phyloP scores from a whole-genome alignment of 2,113 vertebrate genomes.

The Sebastes schlegelii region DNA sequence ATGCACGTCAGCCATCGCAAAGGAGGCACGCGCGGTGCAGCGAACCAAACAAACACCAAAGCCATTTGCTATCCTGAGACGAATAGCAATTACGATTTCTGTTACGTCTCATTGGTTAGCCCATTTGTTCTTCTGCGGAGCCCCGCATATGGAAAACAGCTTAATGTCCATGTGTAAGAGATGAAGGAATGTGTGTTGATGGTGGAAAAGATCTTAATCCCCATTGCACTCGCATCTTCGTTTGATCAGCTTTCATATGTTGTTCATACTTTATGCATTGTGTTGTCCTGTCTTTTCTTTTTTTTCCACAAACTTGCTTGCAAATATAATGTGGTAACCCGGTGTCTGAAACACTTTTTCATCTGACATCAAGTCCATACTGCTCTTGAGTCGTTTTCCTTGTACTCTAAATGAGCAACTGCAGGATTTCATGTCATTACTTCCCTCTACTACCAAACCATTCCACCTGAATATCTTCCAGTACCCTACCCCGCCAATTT shows the following conservation, averaged over 20 bases:
- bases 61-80: slow-evolving; percentile 70
- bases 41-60: slow-evolving; percentile 73
- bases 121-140: slow-evolving; percentile 72
- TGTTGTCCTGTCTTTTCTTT: background rate
- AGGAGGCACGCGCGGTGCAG: slow-evolving; percentile 54
- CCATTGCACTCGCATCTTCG: slow-evolving; percentile 34
- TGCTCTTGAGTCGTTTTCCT: background rate
- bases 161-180: slow-evolving; percentile 54
- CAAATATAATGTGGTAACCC: background rate
- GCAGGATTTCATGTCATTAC: background rate
- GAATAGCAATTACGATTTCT: slow-evolving; percentile 76
- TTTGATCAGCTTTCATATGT: slow-evolving; percentile 36
- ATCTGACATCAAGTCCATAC: background rate
- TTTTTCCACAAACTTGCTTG: background rate
- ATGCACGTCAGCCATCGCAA: slow-evolving; percentile 54
- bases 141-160: slow-evolving; percentile 58
- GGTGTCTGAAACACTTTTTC: slow-evolving; percentile 8
- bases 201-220: slow-evolving; percentile 63
- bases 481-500: slow-evolving; percentile 31
- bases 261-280: slow-evolving; percentile 19
- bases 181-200: slow-evolving; percentile 59
- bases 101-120: slow-evolving; percentile 72
- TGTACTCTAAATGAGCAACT: background rate
- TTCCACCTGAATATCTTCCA: slow-evolving; percentile 36
- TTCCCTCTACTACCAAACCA: slow-evolving; percentile 1